Evolutionary conservation across 1,140 invertebrate species (phyloP).

Genomic region (Drosophila seguyi): DNA sequence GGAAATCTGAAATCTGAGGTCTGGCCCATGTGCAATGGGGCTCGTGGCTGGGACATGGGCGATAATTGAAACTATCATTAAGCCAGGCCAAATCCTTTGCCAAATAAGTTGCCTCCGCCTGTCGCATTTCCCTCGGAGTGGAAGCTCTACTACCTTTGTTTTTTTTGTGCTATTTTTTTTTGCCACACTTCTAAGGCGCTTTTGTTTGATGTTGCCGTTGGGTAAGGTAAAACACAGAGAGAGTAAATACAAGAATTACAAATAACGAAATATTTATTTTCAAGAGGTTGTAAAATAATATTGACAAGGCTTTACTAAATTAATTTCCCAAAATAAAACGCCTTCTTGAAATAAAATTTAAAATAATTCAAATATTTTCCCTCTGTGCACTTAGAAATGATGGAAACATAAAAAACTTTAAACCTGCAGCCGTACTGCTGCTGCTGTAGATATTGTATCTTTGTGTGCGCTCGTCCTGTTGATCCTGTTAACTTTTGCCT

Average conservation of each 20-base stretch:
- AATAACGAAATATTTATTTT: background rate
- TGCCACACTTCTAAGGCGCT: constrained; percentile 48
- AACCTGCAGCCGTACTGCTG: constrained; percentile 28
- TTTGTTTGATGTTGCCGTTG: constrained; percentile 43
- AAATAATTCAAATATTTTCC: background rate
- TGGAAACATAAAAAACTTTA: constrained; percentile 49
- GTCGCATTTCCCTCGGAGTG: background rate
- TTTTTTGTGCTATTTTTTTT: constrained; percentile 9
- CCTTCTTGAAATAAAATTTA: background rate
- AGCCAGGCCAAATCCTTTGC: constrained; percentile 65
- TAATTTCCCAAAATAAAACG: background rate
- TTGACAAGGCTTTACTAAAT: background rate
- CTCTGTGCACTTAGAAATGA: constrained; percentile 30
- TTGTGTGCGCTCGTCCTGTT: constrained; percentile 10
- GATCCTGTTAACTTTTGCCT: constrained; percentile 62
- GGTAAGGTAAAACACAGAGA: constrained; percentile 36
- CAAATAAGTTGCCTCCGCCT: constrained; percentile 49
- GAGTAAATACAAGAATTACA: background rate
- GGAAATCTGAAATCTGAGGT: constrained; percentile 51
- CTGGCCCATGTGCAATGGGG: constrained; percentile 50
- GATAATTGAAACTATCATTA: constrained; percentile 82
- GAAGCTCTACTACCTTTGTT: background rate
- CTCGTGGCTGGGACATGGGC: constrained; percentile 53
- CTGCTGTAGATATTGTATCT: constrained; percentile 31
- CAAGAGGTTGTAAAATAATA: background rate